phyloP scores from a whole-genome alignment of 2,113 vertebrate genomes.

The Corydoras sp. region DNA sequence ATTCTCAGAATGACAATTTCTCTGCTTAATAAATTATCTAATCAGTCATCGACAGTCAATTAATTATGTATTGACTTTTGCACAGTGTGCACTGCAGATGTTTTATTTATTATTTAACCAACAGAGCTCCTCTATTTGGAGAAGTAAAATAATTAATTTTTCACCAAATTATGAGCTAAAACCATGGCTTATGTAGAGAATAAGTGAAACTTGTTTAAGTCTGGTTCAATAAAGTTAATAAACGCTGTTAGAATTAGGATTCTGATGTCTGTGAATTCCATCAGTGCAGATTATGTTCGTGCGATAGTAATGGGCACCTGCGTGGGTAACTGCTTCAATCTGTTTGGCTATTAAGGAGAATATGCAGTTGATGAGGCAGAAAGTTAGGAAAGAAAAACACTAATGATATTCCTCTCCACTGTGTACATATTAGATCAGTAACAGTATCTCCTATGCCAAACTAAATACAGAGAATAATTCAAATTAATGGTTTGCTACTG shows the following conservation, averaged over 20 bases:
- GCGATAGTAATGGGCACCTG: background rate
- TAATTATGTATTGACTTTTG: conserved; percentile 44
- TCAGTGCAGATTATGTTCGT: background rate
- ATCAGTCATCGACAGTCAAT: conserved; percentile 34
- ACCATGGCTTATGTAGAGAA: background rate
- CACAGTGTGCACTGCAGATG: conserved; percentile 9
- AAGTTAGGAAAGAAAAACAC: conserved; percentile 9
- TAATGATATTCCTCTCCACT: background rate
- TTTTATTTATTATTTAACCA: background rate
- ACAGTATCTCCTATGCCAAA: background rate
- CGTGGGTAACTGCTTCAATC: background rate
- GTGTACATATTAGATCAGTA: background rate
- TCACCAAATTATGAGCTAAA: conserved; percentile 5
- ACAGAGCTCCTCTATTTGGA: too few species aligned
- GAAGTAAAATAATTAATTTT: background rate
- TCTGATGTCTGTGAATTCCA: background rate
- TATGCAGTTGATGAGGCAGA: conserved; percentile 17
- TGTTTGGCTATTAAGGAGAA: conserved; percentile 16
- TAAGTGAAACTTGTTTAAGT: conserved; percentile 4
- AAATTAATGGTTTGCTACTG: too few species aligned
- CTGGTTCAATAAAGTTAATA: background rate
- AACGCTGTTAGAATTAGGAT: background rate
- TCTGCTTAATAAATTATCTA: background rate
- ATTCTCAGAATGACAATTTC: conserved; percentile 25
- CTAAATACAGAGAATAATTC: background rate